Conservation (phyloP, 2,888 invertebrate genomes). For the Polydrusus pterygomalis region DNA sequence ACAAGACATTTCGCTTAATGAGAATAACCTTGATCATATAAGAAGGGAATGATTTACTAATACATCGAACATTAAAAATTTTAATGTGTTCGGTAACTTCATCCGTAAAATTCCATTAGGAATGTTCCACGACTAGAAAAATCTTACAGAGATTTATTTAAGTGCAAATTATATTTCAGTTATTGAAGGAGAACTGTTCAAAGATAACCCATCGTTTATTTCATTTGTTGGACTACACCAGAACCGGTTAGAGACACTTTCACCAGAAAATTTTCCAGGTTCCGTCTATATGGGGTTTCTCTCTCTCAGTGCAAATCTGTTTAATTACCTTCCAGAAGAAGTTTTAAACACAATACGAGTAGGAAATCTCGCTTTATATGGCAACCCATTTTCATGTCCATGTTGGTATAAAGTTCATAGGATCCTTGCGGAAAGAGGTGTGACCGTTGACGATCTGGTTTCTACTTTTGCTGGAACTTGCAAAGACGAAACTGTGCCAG, state of each 20-base stretch:
- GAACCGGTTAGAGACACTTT: slow-evolving; percentile 1
- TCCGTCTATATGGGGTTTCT: neutral
- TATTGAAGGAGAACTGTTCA: neutral
- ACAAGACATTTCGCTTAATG: neutral
- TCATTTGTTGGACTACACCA: neutral
- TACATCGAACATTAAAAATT: neutral
- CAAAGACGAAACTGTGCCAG: neutral
- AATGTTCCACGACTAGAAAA: slow-evolving; percentile 19
- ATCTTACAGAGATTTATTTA: neutral
- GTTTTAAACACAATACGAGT: neutral
- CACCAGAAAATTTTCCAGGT: neutral
- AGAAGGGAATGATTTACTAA: neutral
- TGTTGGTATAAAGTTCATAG: neutral
- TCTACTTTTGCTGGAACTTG: neutral
- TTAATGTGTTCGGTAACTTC: neutral
- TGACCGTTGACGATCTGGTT: neutral
- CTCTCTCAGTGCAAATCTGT: neutral
- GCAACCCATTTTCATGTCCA: slow-evolving; percentile 12
- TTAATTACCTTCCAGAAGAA: slow-evolving; percentile 14
- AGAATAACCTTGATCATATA: slow-evolving; percentile 1
- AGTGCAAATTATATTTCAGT: slow-evolving; percentile 1
- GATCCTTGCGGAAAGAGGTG: neutral
- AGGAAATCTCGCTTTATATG: neutral
- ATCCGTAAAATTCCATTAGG: neutral
- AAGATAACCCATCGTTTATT: neutral